Evolutionary conservation across 2,888 invertebrate genomes (phyloP).

Genomic region (Synergus laeviventris): DNA sequence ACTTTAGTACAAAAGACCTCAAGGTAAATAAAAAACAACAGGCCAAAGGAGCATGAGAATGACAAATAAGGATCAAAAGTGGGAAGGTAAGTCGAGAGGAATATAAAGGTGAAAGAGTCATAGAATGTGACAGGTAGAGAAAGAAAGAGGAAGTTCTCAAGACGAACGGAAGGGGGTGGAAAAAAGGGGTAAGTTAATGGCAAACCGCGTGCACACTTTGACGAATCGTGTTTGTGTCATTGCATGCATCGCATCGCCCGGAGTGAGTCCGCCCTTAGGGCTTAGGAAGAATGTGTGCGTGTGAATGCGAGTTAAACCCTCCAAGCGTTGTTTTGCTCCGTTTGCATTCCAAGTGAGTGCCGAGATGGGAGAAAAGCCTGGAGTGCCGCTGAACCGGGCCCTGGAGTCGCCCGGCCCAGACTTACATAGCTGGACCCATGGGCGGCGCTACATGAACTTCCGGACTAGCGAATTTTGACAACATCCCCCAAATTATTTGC

Average conservation of each 20-base stretch:
- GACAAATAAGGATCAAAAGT: slow-evolving; percentile 34
- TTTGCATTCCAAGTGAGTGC: slow-evolving; percentile 65
- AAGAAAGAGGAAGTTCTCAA: slow-evolving; percentile 41
- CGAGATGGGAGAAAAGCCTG: slow-evolving; percentile 48
- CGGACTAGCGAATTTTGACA: too few relatives aligned
- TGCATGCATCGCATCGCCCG: slow-evolving; percentile 46
- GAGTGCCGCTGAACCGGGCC: slow-evolving; percentile 51
- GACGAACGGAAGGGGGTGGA: slow-evolving; percentile 31
- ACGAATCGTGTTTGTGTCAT: slow-evolving; percentile 48
- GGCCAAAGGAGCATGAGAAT: slow-evolving; percentile 7
- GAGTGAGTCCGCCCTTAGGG: slow-evolving; percentile 47
- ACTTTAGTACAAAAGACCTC: not conserved
- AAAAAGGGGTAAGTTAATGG: slow-evolving; percentile 28
- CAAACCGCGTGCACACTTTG: slow-evolving; percentile 39
- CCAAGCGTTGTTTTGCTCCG: slow-evolving; percentile 63
- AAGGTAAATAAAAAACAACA: not conserved
- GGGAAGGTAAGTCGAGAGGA: slow-evolving; percentile 19
- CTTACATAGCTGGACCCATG: not conserved
- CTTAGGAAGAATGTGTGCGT: slow-evolving; percentile 49
- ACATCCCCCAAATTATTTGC: too few relatives aligned
- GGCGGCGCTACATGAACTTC: too few relatives aligned
- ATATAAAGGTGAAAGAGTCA: slow-evolving; percentile 24
- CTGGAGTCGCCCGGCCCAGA: slow-evolving; percentile 46
- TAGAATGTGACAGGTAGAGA: slow-evolving; percentile 26
- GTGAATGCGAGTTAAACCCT: slow-evolving; percentile 54